Base-by-base conservation (phyloP, 2,888 invertebrate species). In the Steinernema hermaphroditum region DNA sequence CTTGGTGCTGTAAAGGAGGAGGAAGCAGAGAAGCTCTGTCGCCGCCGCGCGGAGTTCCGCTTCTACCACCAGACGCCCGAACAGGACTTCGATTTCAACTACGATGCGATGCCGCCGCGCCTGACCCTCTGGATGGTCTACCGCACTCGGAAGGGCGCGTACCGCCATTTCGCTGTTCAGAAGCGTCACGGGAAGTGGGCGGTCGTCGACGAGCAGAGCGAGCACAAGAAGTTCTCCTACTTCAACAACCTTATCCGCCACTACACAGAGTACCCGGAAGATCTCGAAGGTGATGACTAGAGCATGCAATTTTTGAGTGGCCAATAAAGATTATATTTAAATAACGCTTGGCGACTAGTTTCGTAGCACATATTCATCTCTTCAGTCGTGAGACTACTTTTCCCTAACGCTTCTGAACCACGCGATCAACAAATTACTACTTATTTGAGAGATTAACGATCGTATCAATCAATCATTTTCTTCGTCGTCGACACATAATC, bases 11-110 rank as follows among this genome's bases (percentile, higher is more conserved):
- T 24, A 6, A 54, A 16, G 16, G 4, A 54, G 54, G 27, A 14
- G 24, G 24, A 54, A 22, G 54, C 54, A 27, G 54, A 54, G 27
- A 54, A 54, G 54, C 22, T 6, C 24, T 54, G 54, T 16, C 54
- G 54, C 16, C 54, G 54, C 6, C 54, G 54, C 2, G 19, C 2
- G 54, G 27, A 22, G 19, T 54, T 54, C 54, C 54, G 54, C 27
- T 54, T 54, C 54, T 54, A 54, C 54, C 54, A 54, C 27, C 54
- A 27, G 54, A 22, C 27, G 22, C 54, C 54, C 54, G 54, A 22
- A 27, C 4, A 54, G 6, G 54, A 54, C 6, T 24, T 54, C 54
- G 12, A 1, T 27, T 27, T 12, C 54, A 16, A 27, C 54, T 54
- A 54, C 54, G 27, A 54, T 16, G 6, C 2, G 2, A 54, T 54